phyloP scores from a whole-genome alignment of 1,140 invertebrate species.

The Belonocnema kinseyi region DNA sequence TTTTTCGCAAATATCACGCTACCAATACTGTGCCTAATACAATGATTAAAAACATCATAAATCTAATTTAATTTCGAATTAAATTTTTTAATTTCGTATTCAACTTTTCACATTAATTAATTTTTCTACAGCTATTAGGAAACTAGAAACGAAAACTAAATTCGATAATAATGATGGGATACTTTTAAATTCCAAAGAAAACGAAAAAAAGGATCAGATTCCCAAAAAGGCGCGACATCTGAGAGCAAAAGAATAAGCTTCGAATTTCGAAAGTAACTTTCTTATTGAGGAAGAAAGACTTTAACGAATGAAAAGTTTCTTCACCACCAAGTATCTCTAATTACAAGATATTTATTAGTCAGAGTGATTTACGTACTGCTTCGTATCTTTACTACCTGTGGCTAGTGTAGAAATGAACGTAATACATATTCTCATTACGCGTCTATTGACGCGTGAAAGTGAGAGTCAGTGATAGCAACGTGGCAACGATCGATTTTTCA shows the following conservation, averaged over 20 bases:
- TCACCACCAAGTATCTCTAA: not conserved
- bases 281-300: not conserved
- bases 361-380: not conserved
- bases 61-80: not conserved
- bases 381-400: not conserved
- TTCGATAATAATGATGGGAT: no score
- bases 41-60: not conserved
- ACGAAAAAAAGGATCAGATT: not conserved
- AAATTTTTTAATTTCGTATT: no score
- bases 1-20: not conserved
- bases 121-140: no score
- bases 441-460: slow-evolving; percentile 23
- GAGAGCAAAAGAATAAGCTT: not conserved
- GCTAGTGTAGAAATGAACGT: not conserved
- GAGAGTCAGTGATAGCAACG: slow-evolving; percentile 4
- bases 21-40: no score
- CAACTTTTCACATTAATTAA: no score
- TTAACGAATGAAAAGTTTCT: not conserved
- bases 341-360: not conserved
- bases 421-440: slow-evolving; percentile 13
- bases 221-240: not conserved
- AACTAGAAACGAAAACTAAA: no score
- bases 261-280: not conserved
- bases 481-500: slow-evolving; percentile 21
- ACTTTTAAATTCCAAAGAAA: no score